phyloP scores from a whole-genome alignment of 2,888 invertebrate species.

The Platycheirus albimanus region DNA sequence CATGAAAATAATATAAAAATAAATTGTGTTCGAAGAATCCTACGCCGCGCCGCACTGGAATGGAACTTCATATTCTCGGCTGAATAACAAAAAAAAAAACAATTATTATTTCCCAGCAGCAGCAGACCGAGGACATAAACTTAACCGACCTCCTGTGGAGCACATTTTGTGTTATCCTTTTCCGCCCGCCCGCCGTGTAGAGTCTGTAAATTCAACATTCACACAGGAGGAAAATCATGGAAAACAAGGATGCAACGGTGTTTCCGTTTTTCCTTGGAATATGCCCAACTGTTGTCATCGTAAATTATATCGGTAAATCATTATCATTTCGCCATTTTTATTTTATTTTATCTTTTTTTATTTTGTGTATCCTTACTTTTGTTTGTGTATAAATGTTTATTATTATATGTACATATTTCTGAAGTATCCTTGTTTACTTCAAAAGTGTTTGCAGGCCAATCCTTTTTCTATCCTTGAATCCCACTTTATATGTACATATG shows the following conservation, averaged over 20 bases:
- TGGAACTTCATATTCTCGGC: background rate
- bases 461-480: too few relatives aligned
- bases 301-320: slow-evolving; percentile 70
- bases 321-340: slow-evolving; percentile 70
- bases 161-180: slow-evolving; percentile 28
- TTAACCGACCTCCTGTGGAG: slow-evolving; percentile 54
- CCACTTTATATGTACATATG: too few relatives aligned
- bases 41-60: too few relatives aligned
- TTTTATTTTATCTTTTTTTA: slow-evolving; percentile 42
- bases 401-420: slow-evolving; percentile 41
- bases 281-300: slow-evolving; percentile 72
- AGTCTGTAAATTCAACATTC: background rate
- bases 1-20: slow-evolving; percentile 15
- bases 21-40: slow-evolving; percentile 28
- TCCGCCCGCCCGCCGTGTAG: background rate
- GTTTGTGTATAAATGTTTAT: background rate
- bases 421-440: slow-evolving; percentile 59
- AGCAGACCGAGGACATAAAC: slow-evolving; percentile 27
- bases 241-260: slow-evolving; percentile 44
- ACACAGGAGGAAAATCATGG: slow-evolving; percentile 15
- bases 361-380: background rate
- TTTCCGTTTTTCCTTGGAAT: slow-evolving; percentile 55
- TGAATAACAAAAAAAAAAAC: background rate
- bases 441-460: too few relatives aligned
- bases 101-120: background rate